phyloP scores from a whole-genome alignment of 2,888 invertebrate genomes.

The Griposia aprilina region DNA sequence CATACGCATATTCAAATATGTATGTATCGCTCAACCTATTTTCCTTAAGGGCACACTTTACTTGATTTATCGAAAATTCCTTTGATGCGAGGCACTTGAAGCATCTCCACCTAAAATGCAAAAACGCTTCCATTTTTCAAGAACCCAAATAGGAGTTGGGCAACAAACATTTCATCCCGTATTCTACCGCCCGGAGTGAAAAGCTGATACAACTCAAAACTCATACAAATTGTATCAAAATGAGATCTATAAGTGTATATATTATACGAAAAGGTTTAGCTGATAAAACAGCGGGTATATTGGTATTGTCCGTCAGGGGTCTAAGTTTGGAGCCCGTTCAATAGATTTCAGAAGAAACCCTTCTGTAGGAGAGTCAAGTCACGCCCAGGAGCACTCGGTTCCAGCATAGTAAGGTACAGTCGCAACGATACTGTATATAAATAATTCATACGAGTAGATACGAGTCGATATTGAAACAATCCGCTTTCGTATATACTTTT shows the following conservation, averaged over 20 bases:
- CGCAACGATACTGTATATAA: slow-evolving; percentile 80
- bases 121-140: slow-evolving; percentile 62
- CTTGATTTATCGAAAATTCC: slow-evolving; percentile 61
- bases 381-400: slow-evolving; percentile 75
- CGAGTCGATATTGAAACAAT: slow-evolving; percentile 83
- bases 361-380: slow-evolving; percentile 74
- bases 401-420: slow-evolving; percentile 69
- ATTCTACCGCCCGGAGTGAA: slow-evolving; percentile 36
- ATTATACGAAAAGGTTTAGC: slow-evolving; percentile 64
- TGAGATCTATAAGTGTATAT: slow-evolving; percentile 59
- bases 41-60: slow-evolving; percentile 55
- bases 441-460: slow-evolving; percentile 82
- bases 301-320: slow-evolving; percentile 67
- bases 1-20: slow-evolving; percentile 43
- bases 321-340: slow-evolving; percentile 55
- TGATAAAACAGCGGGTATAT: slow-evolving; percentile 68
- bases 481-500: slow-evolving; percentile 76
- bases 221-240: slow-evolving; percentile 67
- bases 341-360: slow-evolving; percentile 64
- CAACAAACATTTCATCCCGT: slow-evolving; percentile 51
- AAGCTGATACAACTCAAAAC: slow-evolving; percentile 64
- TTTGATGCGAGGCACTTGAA: slow-evolving; percentile 51
- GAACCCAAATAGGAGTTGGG: slow-evolving; percentile 45
- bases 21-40: slow-evolving; percentile 52
- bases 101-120: slow-evolving; percentile 57